Percentiles rank a stretch among this genome's conserved stretches.
Evolutionary conservation across 2,888 invertebrate genomes (phyloP).

Genomic region (Sialis fuliginosa): DNA sequence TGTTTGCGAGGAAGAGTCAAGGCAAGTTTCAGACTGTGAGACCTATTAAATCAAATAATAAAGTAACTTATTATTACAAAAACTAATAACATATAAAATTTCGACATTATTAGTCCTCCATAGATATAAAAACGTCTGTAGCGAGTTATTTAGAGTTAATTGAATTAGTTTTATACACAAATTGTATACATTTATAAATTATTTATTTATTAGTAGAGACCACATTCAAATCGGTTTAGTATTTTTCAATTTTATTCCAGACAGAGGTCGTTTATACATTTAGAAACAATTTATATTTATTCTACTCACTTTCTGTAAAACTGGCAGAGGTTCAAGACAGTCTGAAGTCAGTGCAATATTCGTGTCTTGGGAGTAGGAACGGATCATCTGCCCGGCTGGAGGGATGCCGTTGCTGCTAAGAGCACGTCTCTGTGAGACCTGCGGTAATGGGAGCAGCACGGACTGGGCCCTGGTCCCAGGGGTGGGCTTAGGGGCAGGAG

Average conservation of each 20-base stretch:
- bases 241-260: no score
- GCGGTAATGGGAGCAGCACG: conserved; percentile 6
- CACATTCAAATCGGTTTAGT: no score
- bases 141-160: no score
- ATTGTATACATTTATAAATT: no score
- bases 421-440: conserved; percentile 16
- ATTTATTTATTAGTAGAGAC: no score
- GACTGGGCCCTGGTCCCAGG: conserved; percentile 7
- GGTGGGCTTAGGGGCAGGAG: not conserved
- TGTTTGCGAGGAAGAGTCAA: conserved; percentile 17
- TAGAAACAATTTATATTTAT: no score
- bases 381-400: conserved; percentile 19
- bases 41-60: conserved; percentile 20
- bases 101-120: no score
- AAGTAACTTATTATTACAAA: not conserved
- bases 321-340: conserved; percentile 4
- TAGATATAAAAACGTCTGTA: no score
- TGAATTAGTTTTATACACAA: no score
- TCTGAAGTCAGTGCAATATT: conserved; percentile 17
- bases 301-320: conserved; percentile 8
- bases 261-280: no score
- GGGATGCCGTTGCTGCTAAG: conserved; percentile 20
- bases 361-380: conserved; percentile 33
- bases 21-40: conserved; percentile 31
- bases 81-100: no score